Percentiles rank a stretch among this genome's conserved stretches.
These are phyloP conservation scores for Pristiophorus japonicus DNA, from an alignment of 2,113 vertebrate species.

Conservation along the genomic window DNA sequence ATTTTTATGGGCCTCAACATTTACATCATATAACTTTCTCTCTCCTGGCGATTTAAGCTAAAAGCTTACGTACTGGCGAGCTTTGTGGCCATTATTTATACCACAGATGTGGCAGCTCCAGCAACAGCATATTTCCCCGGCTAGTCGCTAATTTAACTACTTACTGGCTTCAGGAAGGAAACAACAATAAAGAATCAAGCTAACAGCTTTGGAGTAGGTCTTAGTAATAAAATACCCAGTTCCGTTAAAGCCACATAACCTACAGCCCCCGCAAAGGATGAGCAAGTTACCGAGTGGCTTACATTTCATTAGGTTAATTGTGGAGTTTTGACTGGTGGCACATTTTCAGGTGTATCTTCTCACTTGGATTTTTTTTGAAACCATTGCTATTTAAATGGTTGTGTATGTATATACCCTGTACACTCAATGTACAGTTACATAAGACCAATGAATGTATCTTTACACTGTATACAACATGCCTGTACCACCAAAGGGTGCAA, in stretches of 20 bases:
- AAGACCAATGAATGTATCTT: no score
- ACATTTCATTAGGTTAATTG: neutral
- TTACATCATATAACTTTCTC: slow-evolving; percentile 64
- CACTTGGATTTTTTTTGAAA: neutral
- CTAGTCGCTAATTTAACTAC: neutral
- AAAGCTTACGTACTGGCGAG: slow-evolving; percentile 38
- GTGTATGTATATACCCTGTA: no score
- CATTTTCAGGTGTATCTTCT: neutral
- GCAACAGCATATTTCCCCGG: neutral
- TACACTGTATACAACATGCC: no score
- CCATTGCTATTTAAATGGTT: neutral
- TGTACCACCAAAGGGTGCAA: no score
- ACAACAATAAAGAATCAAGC: neutral
- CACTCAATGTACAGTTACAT: no score
- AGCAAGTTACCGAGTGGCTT: neutral
- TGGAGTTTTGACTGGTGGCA: neutral
- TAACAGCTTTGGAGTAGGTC: neutral
- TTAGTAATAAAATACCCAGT: neutral
- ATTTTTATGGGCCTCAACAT: slow-evolving; percentile 76
- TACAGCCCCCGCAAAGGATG: neutral
- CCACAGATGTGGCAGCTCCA: neutral
- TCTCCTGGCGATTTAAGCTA: slow-evolving; percentile 47
- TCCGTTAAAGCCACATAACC: neutral
- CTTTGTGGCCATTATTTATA: slow-evolving; percentile 30
- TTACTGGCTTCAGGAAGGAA: neutral